These are phyloP conservation scores for Hippopotamus amphibius DNA, from an alignment of 2,113 vertebrate genomes.

Conservation along the genomic window DNA sequence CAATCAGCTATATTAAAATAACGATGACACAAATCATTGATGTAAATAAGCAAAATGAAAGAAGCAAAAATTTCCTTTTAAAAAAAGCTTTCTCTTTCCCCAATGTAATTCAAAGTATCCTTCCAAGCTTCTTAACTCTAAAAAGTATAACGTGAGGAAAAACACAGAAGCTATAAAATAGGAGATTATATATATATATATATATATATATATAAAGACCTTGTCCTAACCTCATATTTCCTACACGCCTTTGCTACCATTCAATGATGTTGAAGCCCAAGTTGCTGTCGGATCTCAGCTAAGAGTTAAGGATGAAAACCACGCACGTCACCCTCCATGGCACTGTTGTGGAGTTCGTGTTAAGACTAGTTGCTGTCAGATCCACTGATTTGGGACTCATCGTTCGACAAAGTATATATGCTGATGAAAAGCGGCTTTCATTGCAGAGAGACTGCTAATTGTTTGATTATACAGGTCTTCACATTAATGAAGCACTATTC, in stretches of 20 bases:
- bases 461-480: conserved; percentile 99
- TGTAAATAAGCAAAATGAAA: conserved; percentile 47
- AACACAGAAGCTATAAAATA: neutral
- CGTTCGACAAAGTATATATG: conserved; percentile 91
- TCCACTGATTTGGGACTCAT: conserved; percentile 88
- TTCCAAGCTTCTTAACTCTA: neutral
- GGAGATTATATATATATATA: neutral
- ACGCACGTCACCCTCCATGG: conserved; percentile 61
- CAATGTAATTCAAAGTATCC: neutral
- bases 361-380: conserved; percentile 86
- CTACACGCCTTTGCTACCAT: neutral
- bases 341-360: conserved; percentile 75
- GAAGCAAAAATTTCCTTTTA: neutral
- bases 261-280: neutral
- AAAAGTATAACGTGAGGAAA: neutral
- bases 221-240: neutral
- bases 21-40: conserved; percentile 52
- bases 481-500: conserved; percentile 99
- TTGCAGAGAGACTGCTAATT: conserved; percentile 96
- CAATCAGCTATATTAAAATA: conserved; percentile 45
- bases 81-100: neutral
- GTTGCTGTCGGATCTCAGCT: neutral
- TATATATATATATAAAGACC: neutral
- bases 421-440: conserved; percentile 96
- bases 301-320: conserved; percentile 51